phyloP scores from a whole-genome alignment of 1,140 invertebrate species.

The Acyrthosiphon pisum region DNA sequence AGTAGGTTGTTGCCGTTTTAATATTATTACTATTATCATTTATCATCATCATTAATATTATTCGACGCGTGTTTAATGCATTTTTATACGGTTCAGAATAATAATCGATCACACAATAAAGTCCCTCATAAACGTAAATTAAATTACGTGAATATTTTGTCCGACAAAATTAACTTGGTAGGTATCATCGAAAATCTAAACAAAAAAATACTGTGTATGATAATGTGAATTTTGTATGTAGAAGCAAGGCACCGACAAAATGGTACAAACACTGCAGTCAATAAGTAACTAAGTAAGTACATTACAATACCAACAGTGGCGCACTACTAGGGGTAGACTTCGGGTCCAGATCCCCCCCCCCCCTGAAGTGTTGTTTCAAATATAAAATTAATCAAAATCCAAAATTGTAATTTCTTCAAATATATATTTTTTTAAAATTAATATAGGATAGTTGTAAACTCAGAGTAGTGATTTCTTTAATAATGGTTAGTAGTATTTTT shows the following conservation, averaged over 20 bases:
- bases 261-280: not conserved
- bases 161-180: not conserved
- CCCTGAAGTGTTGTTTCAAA: not conserved
- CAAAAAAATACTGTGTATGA: not conserved
- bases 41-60: not conserved
- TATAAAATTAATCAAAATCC: not conserved
- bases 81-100: not conserved
- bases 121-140: not conserved
- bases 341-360: not conserved
- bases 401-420: not conserved
- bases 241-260: not conserved
- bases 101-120: not conserved
- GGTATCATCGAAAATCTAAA: not conserved
- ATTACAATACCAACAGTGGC: not conserved
- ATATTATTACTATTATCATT: slow-evolving; percentile 10
- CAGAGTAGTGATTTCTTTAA: not conserved
- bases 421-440: not conserved
- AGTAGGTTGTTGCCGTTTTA: not conserved
- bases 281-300: not conserved
- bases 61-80: not conserved
- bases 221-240: not conserved
- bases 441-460: not conserved
- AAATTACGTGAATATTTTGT: slow-evolving; percentile 13
- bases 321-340: not conserved
- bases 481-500: not conserved